Conservation (phyloP, 2,797 vertebrate genomes). For the Halcyon chelicuti region DNA sequence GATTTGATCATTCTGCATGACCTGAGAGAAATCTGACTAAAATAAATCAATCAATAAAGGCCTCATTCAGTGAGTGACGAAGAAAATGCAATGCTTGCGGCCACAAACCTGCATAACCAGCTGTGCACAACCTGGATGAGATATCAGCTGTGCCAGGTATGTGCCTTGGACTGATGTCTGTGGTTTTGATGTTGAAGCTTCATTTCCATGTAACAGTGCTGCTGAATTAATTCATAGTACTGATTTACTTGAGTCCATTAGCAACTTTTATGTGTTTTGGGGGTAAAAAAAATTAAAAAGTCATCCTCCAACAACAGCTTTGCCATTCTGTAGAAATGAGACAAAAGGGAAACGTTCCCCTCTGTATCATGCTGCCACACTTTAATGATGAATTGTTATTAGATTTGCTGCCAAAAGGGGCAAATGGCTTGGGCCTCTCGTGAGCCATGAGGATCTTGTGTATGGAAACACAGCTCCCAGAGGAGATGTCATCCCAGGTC, state of each 20-base stretch:
- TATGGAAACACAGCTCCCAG: background rate
- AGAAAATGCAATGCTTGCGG: background rate
- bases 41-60: background rate
- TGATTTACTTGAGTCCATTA: background rate
- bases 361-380: background rate
- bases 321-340: background rate
- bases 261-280: background rate
- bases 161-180: background rate
- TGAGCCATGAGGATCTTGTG: background rate
- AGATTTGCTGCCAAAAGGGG: background rate
- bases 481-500: background rate
- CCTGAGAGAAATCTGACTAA: background rate
- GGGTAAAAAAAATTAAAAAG: background rate
- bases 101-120: background rate
- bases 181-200: background rate
- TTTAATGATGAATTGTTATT: background rate
- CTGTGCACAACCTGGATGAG: accelerated
- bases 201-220: background rate
- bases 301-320: background rate
- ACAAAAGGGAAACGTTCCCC: background rate
- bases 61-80: background rate
- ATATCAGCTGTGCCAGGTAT: background rate
- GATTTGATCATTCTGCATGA: background rate
- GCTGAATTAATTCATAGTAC: background rate
- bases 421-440: background rate